A percentile compares a stretch with the other conserved stretches of the same genome.
These are phyloP conservation scores for Girardinichthys multiradiatus DNA, from an alignment of 2,113 vertebrate species.

Conservation along the genomic window DNA sequence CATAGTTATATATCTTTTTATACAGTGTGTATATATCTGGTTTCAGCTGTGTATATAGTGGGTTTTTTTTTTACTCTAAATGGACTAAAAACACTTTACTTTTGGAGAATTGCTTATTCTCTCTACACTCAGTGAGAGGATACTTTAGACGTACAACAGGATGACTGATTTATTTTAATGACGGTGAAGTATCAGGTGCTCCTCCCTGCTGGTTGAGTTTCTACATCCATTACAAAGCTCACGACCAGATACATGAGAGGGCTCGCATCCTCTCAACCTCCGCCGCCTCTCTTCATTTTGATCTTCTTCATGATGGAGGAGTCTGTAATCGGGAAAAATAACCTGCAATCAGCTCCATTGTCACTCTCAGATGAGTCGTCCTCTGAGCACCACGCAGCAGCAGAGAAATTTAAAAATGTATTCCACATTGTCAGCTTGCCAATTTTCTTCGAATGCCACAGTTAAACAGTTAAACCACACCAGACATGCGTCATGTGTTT, in stretches of 20 bases:
- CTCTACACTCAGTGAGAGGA: background rate
- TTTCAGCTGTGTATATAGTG: no score
- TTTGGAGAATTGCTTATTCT: background rate
- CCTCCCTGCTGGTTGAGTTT: background rate
- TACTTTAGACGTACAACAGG: background rate
- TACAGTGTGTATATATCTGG: no score
- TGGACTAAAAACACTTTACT: background rate
- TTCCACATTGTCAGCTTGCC: no score
- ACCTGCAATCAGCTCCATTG: background rate
- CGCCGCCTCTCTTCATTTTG: background rate
- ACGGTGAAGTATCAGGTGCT: background rate
- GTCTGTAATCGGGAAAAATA: slow-evolving; percentile 16
- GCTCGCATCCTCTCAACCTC: background rate
- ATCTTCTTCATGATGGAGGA: background rate
- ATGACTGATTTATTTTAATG: slow-evolving; percentile 5
- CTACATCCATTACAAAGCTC: background rate
- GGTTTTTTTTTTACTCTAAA: background rate
- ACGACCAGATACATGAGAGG: slow-evolving; percentile 11
- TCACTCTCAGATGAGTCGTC: background rate
- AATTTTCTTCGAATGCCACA: no score
- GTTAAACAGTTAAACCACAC: no score
- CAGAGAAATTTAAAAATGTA: background rate
- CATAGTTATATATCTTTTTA: no score
- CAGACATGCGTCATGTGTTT: no score
- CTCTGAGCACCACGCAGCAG: background rate